Evolutionary conservation across 2,888 invertebrate genomes (phyloP), one percentile per base, ranked within the genome.

Genomic region (Lepidocyrtoides sp.): DNA sequence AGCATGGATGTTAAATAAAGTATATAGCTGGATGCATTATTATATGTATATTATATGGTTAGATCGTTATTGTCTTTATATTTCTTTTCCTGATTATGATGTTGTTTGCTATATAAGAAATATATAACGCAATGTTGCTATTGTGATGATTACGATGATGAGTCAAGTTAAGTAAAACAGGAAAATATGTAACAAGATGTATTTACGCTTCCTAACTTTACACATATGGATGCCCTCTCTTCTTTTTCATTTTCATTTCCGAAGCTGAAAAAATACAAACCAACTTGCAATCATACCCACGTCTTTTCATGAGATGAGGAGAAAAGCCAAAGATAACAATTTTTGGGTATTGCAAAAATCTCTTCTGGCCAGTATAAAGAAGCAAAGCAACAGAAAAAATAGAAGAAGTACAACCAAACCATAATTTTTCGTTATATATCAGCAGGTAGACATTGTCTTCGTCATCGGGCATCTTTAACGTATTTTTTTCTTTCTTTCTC

Each of bases 21-120:
- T 60, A 60, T 69, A 69, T 60, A 12, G 26, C n/a, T 41, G 60
- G 79, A 81, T 81, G 81, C 57, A 81, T 81, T 81, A 81, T n/a
- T n/a, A n/a, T n/a, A n/a, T n/a, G n/a, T 60, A 81, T 60, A 81
- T 81, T 48, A 60, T 60, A 81, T 81, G 23, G 41, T 81, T 60
- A 60, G 60, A 77, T 77, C 77, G 77, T 48, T 77, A 77, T 81
- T 60, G 60, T 26, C 60, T 60, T 23, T 60, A 8, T 60, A 26
- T 8, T 60, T 8, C 60, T 26, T 14, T n/a, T n/a, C 2, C 48
- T 48, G 36, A 36, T 12, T 4, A 14, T 14, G 48, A 10, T 48
- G n/a, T 12, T 48, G 48, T 12, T n/a, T 12, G n/a, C 60, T 26
- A 26, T 26, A 17, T 54, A 54, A 54, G n/a, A 54, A 54, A 54